Evolutionary conservation across 1,140 invertebrate species (phyloP), one percentile per base, ranked within the genome.

Genomic region (Centruroides sculpturatus): DNA sequence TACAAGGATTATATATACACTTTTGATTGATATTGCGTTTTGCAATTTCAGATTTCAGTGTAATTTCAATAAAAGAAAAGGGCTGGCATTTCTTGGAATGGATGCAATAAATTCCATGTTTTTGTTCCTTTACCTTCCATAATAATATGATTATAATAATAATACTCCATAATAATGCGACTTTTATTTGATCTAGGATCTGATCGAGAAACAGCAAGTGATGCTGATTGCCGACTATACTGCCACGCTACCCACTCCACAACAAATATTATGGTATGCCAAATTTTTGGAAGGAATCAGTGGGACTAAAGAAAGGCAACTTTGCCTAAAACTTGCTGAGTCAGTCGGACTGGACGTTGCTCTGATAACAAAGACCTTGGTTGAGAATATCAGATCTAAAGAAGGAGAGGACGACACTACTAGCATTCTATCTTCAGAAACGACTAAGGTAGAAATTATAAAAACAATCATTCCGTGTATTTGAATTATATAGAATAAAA

Each of bases 221-320:
- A 78, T 82, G 53, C 74, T 92, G 5, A 82, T 95, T 8, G 87
- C 91, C 4, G 86, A 83, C 70, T 96, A 95, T 70, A 83, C 84
- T 0, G 83, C 88, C 4, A 83, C 82, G 54, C 75, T 96, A 41
- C 84, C 85, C 10, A 71, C 74, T 52, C 73, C 80, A 5, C 75
- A 79, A 55, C 92, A 95, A 74, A 79, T 90, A 13, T 67, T 77
- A 34, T 78, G 85, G 51, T 97, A 89, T 76, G 83, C 91, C 0
- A 77, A 81, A 57, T 86, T 91, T 67, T 77, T 95, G 61, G 82
- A 87, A 70, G 74, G 75, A 41, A 41, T 41, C 8, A 8, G 8
- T 11, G 82, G 84, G 54, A 75, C 78, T 62, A 80, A 84, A 35
- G 80, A 85, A 59, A 64, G 74, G 9, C 71, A 73, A 57, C 61